phyloP scores from a whole-genome alignment of 2,797 vertebrate species.

The Catostomus latipinnis region DNA sequence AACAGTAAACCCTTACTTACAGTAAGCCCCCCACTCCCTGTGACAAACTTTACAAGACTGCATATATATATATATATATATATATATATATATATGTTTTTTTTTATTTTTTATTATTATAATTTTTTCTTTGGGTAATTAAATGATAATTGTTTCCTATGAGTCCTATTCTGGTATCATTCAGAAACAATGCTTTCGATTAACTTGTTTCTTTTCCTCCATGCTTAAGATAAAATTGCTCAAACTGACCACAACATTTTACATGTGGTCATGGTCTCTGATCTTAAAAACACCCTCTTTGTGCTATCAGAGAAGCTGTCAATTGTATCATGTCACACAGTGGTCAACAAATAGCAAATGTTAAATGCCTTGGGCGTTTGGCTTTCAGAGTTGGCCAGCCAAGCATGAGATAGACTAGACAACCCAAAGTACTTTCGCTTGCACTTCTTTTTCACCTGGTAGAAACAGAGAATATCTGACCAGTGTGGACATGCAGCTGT shows the following conservation, averaged over 20 bases:
- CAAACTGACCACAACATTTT: not conserved
- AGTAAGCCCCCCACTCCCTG: too few relatives aligned
- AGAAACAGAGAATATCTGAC: constrained; percentile 58
- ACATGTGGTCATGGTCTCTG: constrained; percentile 7
- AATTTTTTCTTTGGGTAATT: too few relatives aligned
- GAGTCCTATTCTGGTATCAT: constrained; percentile 10
- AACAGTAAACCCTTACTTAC: too few relatives aligned
- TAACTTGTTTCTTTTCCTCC: not conserved
- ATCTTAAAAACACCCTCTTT: constrained; percentile 41
- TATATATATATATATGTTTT: too few relatives aligned
- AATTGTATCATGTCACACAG: constrained; percentile 56
- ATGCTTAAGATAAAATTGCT: constrained; percentile 1
- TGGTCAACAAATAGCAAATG: constrained; percentile 55
- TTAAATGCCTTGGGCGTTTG: constrained; percentile 44
- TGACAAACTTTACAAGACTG: too few relatives aligned
- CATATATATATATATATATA: too few relatives aligned
- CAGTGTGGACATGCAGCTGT: constrained; percentile 60
- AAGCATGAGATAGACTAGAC: constrained; percentile 56
- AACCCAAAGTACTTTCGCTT: constrained; percentile 55
- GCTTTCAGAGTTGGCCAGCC: constrained; percentile 54
- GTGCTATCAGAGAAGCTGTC: constrained; percentile 43
- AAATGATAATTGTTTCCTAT: not conserved
- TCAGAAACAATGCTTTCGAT: constrained; percentile 19
- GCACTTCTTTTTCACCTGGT: constrained; percentile 42
- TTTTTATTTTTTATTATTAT: too few relatives aligned